These are phyloP conservation scores for Agrotis clavis DNA, from an alignment of 2,888 invertebrate genomes.

Conservation along the genomic window DNA sequence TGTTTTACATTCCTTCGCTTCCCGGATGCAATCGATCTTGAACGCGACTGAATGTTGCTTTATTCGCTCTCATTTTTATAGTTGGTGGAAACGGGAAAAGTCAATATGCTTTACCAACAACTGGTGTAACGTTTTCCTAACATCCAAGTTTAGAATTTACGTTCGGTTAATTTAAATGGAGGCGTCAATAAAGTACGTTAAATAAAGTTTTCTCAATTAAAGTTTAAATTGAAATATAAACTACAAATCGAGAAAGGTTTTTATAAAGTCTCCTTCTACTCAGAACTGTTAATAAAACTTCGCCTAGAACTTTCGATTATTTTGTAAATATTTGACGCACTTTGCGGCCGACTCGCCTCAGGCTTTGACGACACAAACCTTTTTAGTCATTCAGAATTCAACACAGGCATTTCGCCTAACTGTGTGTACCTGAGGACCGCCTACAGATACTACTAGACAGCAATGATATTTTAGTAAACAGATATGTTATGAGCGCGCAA, in stretches of 20 bases:
- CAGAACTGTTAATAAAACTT: constrained; percentile 31
- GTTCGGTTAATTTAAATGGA: not conserved
- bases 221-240: constrained; percentile 29
- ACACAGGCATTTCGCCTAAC: constrained; percentile 36
- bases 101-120: constrained; percentile 24
- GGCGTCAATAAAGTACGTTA: not conserved
- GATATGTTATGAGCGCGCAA: too few species aligned
- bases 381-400: constrained; percentile 52
- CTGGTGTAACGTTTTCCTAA: constrained; percentile 7
- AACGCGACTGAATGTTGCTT: constrained; percentile 57
- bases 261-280: constrained; percentile 6
- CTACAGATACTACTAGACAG: too few species aligned
- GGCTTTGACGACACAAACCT: constrained; percentile 40
- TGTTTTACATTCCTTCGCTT: constrained; percentile 64
- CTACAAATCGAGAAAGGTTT: constrained; percentile 19
- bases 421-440: constrained; percentile 28
- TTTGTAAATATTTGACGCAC: constrained; percentile 58
- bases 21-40: constrained; percentile 65
- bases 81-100: constrained; percentile 30
- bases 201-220: constrained; percentile 31
- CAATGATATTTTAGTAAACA: too few species aligned
- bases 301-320: constrained; percentile 49
- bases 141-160: not conserved
- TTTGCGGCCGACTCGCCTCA: constrained; percentile 32
- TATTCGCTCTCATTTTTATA: constrained; percentile 44